Evolutionary conservation across 2,113 vertebrate species (phyloP), one percentile per base, ranked within the genome.

Genomic region (Phylloscopus whistleri): DNA sequence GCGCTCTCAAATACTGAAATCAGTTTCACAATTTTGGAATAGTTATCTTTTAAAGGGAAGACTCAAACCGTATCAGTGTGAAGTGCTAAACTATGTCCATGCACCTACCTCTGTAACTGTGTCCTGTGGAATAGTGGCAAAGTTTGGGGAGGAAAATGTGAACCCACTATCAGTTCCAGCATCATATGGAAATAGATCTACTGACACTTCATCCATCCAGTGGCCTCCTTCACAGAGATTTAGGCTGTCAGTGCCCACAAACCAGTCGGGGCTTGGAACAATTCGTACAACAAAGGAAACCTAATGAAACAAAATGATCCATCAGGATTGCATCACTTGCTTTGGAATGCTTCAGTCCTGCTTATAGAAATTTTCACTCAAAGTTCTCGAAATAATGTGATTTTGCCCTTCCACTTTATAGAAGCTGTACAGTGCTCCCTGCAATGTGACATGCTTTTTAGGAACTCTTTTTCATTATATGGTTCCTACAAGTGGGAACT

Each of bases 81-180:
- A 80, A 66, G 24, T 44, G 23, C 58, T 59, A 23, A 56, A 35
- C 44, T 64, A 2, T 9, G 8, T 16, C 15, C 18, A 7, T 59
- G 28, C 22, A 93, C 97, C 70, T 91, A 99, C 99, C 98, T 99
- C 98, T 12, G 98, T 98, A 84, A 99, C 98, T 19, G 98, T 98
- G 87, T 98, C 99, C 96, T 99, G 99, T 1, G 99, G 99, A 94
- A 99, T 98, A 44, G 99, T 99, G n/a, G 99, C 99, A 78, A 98
- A 99, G 93, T 99, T 99, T 48, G 99, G 99, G 3, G 99, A 99
- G 11, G 99, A 99, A 97, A 99, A 99, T 14, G 99, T 99, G 97
- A 99, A 99, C 39, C 99, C 99, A 12, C 99, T 99, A 63, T 99
- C 99, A 2, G 99, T 99, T 49, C 99, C 99, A 4, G 99, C 99